These are phyloP conservation scores for Penaeus indicus DNA, from an alignment of 1,140 invertebrate genomes.

Conservation along the genomic window DNA sequence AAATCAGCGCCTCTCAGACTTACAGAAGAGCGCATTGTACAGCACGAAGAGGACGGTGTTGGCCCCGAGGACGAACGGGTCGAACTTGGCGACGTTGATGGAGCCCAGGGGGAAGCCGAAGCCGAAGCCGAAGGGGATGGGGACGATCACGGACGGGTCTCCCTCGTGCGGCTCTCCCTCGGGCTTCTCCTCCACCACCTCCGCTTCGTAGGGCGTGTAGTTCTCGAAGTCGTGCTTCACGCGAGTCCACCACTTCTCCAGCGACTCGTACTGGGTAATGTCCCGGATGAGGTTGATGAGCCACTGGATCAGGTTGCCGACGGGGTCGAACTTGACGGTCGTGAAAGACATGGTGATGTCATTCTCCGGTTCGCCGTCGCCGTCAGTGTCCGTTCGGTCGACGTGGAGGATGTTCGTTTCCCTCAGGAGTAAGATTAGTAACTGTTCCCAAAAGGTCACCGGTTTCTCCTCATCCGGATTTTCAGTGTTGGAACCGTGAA, in stretches of 20 bases:
- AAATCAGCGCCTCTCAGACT: background rate
- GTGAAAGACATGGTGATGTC: background rate
- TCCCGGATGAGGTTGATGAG: background rate
- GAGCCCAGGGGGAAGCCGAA: background rate
- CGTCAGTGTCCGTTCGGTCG: background rate
- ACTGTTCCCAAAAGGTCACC: background rate
- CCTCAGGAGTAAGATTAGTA: background rate
- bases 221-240: background rate
- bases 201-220: background rate
- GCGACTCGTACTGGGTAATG: background rate
- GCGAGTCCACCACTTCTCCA: background rate
- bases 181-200: background rate
- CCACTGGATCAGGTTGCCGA: background rate
- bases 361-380: background rate
- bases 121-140: background rate
- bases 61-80: background rate
- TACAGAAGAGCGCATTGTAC: background rate
- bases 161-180: background rate
- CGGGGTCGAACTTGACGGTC: background rate
- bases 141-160: background rate
- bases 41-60: background rate
- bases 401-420: background rate
- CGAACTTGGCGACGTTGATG: background rate
- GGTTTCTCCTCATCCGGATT: background rate
- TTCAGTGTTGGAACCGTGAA: background rate